Conservation (phyloP, 2,113 vertebrate species). For the Halichoerus grypus region DNA sequence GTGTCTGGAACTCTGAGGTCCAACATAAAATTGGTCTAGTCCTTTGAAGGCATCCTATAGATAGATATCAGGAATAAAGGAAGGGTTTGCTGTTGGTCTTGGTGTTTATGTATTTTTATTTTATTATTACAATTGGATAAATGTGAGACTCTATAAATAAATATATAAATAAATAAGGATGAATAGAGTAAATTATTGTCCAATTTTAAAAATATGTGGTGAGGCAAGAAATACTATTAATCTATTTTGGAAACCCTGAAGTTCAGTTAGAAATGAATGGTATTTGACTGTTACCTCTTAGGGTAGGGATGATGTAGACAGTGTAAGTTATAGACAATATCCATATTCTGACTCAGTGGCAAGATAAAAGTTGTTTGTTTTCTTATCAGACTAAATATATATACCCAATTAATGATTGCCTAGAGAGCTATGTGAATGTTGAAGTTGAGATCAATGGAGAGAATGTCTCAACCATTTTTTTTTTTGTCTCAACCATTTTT, state of each 20-base stretch:
- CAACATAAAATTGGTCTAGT: rapidly evolving
- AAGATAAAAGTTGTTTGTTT: not conserved
- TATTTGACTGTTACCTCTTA: not conserved
- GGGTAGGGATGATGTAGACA: not conserved
- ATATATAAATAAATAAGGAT: not conserved
- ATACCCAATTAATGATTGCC: not conserved
- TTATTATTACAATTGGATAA: not conserved
- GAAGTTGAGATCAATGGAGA: not conserved
- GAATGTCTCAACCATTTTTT: not conserved
- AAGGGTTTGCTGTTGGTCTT: not conserved
- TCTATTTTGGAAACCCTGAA: not conserved
- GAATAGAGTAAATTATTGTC: not conserved
- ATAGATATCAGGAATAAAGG: too few species aligned
- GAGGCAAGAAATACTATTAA: not conserved
- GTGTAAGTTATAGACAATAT: too few species aligned
- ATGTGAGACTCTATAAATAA: not conserved
- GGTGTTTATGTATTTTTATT: not conserved
- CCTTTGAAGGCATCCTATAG: not conserved
- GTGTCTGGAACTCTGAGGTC: not conserved
- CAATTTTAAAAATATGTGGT: not conserved
- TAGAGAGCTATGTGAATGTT: not conserved
- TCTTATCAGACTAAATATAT: not conserved
- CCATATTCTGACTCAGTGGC: too few species aligned
- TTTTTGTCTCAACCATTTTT: not conserved
- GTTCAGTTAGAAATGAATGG: not conserved